These are phyloP conservation scores for Helicoverpa armigera DNA, from an alignment of 1,140 invertebrate species.

Conservation along the genomic window DNA sequence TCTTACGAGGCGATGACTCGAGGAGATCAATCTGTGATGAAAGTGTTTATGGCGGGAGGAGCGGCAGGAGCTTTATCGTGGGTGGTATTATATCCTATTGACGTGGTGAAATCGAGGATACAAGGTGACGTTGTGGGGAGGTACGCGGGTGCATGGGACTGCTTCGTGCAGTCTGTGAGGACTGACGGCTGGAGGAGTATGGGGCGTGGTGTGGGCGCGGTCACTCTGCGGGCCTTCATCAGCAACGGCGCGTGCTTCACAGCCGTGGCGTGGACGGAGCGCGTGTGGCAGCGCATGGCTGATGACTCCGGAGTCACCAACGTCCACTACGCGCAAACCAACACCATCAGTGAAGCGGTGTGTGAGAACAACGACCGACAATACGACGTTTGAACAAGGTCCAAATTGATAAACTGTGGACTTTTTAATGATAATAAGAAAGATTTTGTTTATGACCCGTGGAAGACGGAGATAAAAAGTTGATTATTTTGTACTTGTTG, in stretches of 20 bases:
- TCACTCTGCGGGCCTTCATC: conserved; percentile 94
- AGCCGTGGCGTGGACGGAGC: conserved; percentile 91
- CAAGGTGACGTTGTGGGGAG: conserved; percentile 91
- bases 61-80: conserved; percentile 94
- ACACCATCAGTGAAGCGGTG: conserved; percentile 76
- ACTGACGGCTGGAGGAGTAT: conserved; percentile 91
- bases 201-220: conserved; percentile 91
- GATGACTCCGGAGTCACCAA: conserved; percentile 58
- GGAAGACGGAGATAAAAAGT: conserved; percentile 18
- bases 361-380: conserved; percentile 55
- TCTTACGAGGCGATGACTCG: conserved; percentile 91
- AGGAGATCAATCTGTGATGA: conserved; percentile 80
- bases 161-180: conserved; percentile 89
- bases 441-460: conserved; percentile 10
- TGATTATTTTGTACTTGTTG: conserved; percentile 13
- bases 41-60: conserved; percentile 93
- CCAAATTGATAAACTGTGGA: conserved; percentile 24
- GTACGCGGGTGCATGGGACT: conserved; percentile 91
- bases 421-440: conserved; percentile 18
- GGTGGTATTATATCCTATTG: conserved; percentile 94
- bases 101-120: conserved; percentile 95
- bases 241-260: conserved; percentile 97
- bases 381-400: conserved; percentile 23
- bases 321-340: conserved; percentile 69
- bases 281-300: conserved; percentile 69